These are phyloP conservation scores for Elgaria multicarinata DNA, from an alignment of 2,113 vertebrate genomes.

Conservation along the genomic window DNA sequence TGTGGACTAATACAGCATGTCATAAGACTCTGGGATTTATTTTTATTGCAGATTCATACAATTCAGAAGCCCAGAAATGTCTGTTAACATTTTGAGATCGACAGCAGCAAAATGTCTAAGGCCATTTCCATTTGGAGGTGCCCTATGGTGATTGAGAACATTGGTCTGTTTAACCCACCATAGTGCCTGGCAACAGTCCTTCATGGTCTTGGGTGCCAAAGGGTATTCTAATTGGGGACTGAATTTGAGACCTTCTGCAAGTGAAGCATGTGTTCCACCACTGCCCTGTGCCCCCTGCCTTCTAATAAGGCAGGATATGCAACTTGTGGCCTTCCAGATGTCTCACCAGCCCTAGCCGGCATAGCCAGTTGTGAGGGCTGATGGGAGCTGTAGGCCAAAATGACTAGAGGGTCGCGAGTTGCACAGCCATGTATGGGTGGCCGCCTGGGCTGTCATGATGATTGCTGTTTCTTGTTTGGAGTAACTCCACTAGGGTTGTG, in stretches of 20 bases:
- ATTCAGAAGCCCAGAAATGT: neutral
- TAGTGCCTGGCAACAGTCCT: neutral
- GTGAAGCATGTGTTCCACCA: neutral
- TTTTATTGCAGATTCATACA: neutral
- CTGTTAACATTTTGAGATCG: neutral
- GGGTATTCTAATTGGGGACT: neutral
- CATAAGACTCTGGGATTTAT: neutral
- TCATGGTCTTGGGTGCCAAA: neutral
- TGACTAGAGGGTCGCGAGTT: too few species aligned
- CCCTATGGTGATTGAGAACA: neutral
- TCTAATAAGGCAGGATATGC: too few species aligned
- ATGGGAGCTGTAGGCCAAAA: too few species aligned
- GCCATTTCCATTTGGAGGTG: neutral
- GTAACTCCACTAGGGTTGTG: neutral
- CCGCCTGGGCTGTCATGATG: neutral
- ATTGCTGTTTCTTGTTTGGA: neutral
- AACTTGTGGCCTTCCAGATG: too few species aligned
- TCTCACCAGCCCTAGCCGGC: too few species aligned
- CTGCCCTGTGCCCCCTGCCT: neutral
- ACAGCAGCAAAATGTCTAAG: neutral
- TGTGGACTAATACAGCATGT: neutral
- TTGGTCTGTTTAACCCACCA: neutral
- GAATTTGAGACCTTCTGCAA: neutral
- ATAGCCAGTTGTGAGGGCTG: too few species aligned
- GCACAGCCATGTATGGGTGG: neutral